Evolutionary conservation across 2,888 invertebrate species (phyloP).

Genomic region (Pyrocoelia pectoralis): DNA sequence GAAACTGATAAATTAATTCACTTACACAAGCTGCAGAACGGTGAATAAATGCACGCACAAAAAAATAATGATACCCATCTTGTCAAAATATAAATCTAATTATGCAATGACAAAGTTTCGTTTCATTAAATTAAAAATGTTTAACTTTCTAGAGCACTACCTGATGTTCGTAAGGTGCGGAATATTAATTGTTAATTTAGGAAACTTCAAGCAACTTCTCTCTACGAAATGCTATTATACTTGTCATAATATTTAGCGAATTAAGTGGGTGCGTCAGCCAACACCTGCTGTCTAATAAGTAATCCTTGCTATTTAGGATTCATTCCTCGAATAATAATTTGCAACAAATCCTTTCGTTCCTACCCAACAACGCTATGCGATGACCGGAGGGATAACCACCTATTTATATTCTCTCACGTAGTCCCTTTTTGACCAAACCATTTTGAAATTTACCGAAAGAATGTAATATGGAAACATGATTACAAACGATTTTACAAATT

Average conservation of each 20-base stretch:
- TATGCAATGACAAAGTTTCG: constrained; percentile 23
- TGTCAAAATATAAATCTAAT: constrained; percentile 19
- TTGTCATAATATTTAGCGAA: constrained; percentile 35
- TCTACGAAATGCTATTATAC: constrained; percentile 29
- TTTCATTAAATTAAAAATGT: constrained; percentile 29
- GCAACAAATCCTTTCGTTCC: constrained; percentile 48
- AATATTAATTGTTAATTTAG: constrained; percentile 36
- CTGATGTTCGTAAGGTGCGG: constrained; percentile 29
- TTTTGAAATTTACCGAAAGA: constrained; percentile 5
- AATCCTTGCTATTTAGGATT: constrained; percentile 56
- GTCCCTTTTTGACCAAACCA: constrained; percentile 1
- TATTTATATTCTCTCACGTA: constrained; percentile 16
- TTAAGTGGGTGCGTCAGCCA: constrained; percentile 29
- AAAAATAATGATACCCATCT: constrained; percentile 17
- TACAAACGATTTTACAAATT: background rate
- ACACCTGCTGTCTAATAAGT: constrained; percentile 54
- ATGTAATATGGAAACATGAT: background rate
- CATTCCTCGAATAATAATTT: constrained; percentile 56
- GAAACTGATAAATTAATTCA: constrained; percentile 18
- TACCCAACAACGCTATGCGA: constrained; percentile 10
- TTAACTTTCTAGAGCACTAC: constrained; percentile 20
- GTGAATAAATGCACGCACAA: background rate
- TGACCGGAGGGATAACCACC: constrained; percentile 23
- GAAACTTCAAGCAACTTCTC: constrained; percentile 26
- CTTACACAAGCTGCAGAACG: background rate